Base-by-base conservation (phyloP, 2,888 invertebrate species). In the Oasisia sp. region DNA sequence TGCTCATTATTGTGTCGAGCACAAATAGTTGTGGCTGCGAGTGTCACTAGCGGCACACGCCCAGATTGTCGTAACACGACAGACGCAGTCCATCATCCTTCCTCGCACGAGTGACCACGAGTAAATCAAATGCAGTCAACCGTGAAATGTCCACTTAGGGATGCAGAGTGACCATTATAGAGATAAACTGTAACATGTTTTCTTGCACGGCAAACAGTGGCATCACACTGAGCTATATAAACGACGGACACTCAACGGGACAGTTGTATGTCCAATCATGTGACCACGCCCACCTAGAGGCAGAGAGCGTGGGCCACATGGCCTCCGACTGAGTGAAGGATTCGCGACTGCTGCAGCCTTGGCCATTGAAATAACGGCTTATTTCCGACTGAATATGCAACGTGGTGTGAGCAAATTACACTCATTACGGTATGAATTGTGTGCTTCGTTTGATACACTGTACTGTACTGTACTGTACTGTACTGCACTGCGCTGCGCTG, bases 81-180 rank as follows among this genome's bases (percentile, higher is more conserved):
- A 19, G 74, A 74, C 74, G 3, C 74, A 74, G 7, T 19, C 14
- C 74, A 74, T 74, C 74, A 74, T 74, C 74, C 74, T 3, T 74
- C 74, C 19, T 7, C 74, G 5, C n/a, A 7, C 27, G n/a, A 74
- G 74, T 74, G n/a, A n/a, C 74, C 27, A 7, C 74, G 14, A n/a
- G 27, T 74, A 74, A 74, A 74, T 19, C 14, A 74, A 19, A 19
- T 7, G 27, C 19, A 74, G 7, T 74, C 74, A 74, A n/a, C 74
- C 27, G 74, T 74, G 74, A 74, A 74, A 74, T 74, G 74, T 74
- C 74, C 74, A 74, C 74, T 74, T 74, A 74, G 27, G 74, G n/a
- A 19, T 27, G n/a, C 19, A 74, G 27, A 74, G 74, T 74, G 74
- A 74, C 74, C 74, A 74, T 74, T 74, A 27, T 74, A 19, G 74